phyloP scores from a whole-genome alignment of 2,797 vertebrate species.

The Liparis tanakae region DNA sequence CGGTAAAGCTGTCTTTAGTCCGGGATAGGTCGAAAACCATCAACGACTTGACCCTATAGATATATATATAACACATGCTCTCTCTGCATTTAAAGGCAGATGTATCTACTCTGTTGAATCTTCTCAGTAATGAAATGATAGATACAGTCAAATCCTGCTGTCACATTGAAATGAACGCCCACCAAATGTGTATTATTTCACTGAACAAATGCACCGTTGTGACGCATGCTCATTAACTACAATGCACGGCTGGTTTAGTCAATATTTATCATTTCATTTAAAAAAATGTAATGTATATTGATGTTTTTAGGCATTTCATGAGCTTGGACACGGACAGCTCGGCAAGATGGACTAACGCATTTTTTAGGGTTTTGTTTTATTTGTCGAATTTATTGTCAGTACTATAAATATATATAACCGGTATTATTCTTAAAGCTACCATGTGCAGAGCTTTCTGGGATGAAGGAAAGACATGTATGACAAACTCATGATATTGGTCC shows the following conservation, averaged over 20 bases:
- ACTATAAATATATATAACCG: neutral
- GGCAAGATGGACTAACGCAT: neutral
- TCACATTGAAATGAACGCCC: neutral
- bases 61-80: neutral
- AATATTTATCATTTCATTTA: neutral
- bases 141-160: conserved; percentile 18
- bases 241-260: neutral
- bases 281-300: too few relatives aligned
- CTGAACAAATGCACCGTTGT: neutral
- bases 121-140: too few relatives aligned
- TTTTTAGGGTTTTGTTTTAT: neutral
- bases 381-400: neutral
- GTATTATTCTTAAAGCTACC: neutral
- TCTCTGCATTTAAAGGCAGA: neutral
- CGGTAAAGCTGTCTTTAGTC: neutral
- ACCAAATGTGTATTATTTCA: conserved; percentile 23
- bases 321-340: neutral
- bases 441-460: neutral
- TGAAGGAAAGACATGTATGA: neutral
- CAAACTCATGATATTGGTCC: neutral
- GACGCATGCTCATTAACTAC: neutral
- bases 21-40: neutral
- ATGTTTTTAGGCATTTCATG: neutral
- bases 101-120: neutral
- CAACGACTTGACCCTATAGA: neutral